These are phyloP conservation scores for Pipra filicauda DNA, from an alignment of 2,113 vertebrate species.

Conservation along the genomic window DNA sequence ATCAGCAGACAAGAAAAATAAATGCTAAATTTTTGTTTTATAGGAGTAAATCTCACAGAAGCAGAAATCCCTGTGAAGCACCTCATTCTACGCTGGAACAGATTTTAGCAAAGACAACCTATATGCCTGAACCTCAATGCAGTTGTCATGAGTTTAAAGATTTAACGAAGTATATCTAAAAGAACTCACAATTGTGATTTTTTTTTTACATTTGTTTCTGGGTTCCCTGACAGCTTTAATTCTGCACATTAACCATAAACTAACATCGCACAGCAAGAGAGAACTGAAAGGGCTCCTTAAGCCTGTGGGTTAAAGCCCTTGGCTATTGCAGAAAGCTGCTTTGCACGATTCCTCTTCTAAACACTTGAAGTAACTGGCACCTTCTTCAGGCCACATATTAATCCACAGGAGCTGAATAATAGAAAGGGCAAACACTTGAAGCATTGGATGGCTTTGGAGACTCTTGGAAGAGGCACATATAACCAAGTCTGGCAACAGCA, in stretches of 20 bases:
- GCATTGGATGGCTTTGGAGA: neutral
- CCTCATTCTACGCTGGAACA: neutral
- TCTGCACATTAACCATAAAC: neutral
- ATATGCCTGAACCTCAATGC: neutral
- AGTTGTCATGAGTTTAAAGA: neutral
- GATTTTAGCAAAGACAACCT: neutral
- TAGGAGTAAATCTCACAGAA: neutral
- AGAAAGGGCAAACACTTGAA: neutral
- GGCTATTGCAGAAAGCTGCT: neutral
- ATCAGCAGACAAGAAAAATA: neutral
- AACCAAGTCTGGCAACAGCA: neutral
- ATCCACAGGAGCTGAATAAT: neutral
- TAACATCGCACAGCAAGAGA: neutral
- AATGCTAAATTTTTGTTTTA: neutral
- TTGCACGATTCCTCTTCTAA: neutral
- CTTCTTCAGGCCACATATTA: neutral
- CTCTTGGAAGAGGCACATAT: neutral
- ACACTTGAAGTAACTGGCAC: neutral
- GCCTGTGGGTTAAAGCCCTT: neutral
- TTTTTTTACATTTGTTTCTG: neutral
- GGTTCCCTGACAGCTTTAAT: neutral
- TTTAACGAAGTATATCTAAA: neutral
- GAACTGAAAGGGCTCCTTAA: neutral
- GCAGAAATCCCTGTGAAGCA: neutral
- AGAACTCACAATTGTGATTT: neutral